Base-by-base conservation (phyloP, 1,140 invertebrate species). In the Bombyx mori region DNA sequence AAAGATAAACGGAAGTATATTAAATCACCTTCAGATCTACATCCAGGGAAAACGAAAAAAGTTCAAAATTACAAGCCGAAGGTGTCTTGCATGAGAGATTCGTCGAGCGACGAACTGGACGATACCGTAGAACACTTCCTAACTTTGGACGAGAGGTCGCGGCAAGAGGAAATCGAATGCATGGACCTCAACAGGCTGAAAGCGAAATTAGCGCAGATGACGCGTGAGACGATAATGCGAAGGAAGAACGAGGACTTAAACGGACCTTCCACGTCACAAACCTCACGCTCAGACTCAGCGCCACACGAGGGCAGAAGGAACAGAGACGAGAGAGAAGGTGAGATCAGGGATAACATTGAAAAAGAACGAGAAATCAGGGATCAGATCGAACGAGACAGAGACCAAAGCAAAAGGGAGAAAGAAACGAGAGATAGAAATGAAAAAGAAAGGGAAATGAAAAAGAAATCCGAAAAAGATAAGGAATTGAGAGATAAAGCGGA, bases 81-180 rank as follows among this genome's bases (percentile, higher is more conserved):
- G 18, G 88, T 90, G 5, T 91, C 92, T 0, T 91, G 92, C 60
- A 73, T 94, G 62, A 77, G 91, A 48, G 88, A 90, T 12, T 92
- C 91, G 1, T 92, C 91, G 8, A 89, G 83, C 35, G 12, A 18
- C 12, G 90, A 91, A 43, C 81, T 90, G 9, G 89, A 90, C 0
- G 83, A 90, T 45, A 89, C 89, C 5, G 89, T 91, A n/a, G 75
- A 73, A 7, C 75, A 79, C 44, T 75, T 75, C 47, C 42, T 82
- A 5, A 77, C 82, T 7, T 75, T 88, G 49, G 76, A 85, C 18
- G 86, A 88, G 22, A 63, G 73, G n/a, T 77, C 57, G 10, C 66
- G 68, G 6, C 85, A 86, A 51, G 79, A 88, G 8, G 81, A 88
- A 12, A 61, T 66, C 54, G 92, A 93, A 61, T 68, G 91, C 42